phyloP scores from a whole-genome alignment of 1,140 invertebrate species.

The Lepidurus arcticus region DNA sequence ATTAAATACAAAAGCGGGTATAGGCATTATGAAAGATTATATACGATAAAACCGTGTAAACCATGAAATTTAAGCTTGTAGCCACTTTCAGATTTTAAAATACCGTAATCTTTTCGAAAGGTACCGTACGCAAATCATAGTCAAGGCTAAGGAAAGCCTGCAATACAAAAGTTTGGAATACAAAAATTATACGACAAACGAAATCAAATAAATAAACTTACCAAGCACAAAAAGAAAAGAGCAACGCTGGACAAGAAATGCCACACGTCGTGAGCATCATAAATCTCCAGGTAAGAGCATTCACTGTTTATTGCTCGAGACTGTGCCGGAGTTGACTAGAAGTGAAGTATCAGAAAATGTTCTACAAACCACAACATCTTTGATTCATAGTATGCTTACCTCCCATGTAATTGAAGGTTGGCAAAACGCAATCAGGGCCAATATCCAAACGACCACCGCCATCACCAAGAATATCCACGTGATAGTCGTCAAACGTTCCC shows the following conservation, averaged over 20 bases:
- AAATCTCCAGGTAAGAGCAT: not conserved
- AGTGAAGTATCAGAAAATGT: not conserved
- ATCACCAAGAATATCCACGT: not conserved
- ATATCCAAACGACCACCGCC: not conserved
- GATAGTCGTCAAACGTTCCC: not conserved
- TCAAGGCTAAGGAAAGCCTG: conserved; percentile 8
- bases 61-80: not conserved
- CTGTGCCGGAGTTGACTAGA: not conserved
- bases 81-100: conserved; percentile 37
- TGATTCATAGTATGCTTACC: not conserved
- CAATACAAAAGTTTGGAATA: not conserved
- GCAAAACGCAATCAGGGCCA: not conserved
- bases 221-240: not conserved
- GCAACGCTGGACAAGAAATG: not conserved
- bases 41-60: too few relatives aligned
- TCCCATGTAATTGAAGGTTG: not conserved
- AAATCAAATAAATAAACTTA: not conserved
- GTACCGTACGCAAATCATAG: not conserved
- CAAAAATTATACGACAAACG: not conserved
- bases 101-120: not conserved
- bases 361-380: not conserved
- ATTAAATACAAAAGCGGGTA: too few relatives aligned
- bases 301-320: not conserved
- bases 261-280: not conserved
- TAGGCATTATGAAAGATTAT: too few relatives aligned